These are phyloP conservation scores for Amiota communis DNA, from an alignment of 2,888 invertebrate species.

Conservation along the genomic window DNA sequence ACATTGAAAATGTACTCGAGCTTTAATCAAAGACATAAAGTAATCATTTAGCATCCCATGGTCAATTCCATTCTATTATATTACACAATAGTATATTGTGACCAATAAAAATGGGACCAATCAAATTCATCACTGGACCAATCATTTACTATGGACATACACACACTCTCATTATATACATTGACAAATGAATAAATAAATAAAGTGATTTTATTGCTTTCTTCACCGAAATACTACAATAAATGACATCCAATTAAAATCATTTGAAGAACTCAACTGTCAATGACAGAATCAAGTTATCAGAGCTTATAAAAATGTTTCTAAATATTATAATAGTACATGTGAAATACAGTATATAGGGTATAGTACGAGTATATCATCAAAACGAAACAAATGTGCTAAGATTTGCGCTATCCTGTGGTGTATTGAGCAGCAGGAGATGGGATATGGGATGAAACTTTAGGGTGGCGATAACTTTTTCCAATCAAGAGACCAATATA, in stretches of 20 bases:
- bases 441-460: constrained; percentile 14
- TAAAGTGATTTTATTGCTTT: constrained; percentile 62
- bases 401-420: constrained; percentile 19
- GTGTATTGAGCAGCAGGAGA: constrained; percentile 28
- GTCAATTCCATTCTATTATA: constrained; percentile 2
- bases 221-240: constrained; percentile 42
- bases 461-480: constrained; percentile 9
- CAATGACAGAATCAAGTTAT: constrained; percentile 53
- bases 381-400: constrained; percentile 8
- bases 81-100: not conserved
- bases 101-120: constrained; percentile 13
- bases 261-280: constrained; percentile 59
- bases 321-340: constrained; percentile 44
- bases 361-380: constrained; percentile 4
- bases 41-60: constrained; percentile 9
- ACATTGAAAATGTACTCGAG: no score
- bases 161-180: not conserved
- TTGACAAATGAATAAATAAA: constrained; percentile 1
- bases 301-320: constrained; percentile 62
- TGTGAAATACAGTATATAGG: no score
- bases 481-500: no score
- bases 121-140: constrained; percentile 11
- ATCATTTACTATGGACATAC: not conserved
- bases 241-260: constrained; percentile 64
- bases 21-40: constrained; percentile 8